phyloP scores from a whole-genome alignment of 2,888 invertebrate species.

The Euplexia lucipara region DNA sequence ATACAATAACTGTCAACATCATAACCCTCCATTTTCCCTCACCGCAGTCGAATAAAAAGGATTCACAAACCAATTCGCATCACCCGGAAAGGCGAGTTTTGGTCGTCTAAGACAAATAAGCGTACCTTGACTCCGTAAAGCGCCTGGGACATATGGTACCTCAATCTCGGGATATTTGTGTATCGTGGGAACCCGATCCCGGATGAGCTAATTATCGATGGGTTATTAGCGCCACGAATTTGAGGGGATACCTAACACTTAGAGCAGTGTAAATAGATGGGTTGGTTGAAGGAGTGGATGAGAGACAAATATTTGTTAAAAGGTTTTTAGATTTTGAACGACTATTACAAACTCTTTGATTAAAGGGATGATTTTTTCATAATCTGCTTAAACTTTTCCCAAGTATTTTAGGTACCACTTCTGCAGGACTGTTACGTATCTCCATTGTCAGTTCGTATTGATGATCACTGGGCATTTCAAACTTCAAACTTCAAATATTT shows the following conservation, averaged over 20 bases:
- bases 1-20: too few species aligned
- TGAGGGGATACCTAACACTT: conserved; percentile 35
- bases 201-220: conserved; percentile 61
- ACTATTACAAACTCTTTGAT: neutral
- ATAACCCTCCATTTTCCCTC: too few species aligned
- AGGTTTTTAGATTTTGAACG: conserved; percentile 7
- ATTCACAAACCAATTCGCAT: neutral
- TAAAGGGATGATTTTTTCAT: too few species aligned
- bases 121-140: conserved; percentile 21
- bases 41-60: too few species aligned
- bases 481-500: too few species aligned
- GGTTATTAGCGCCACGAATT: conserved; percentile 53
- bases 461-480: too few species aligned
- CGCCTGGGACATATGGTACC: conserved; percentile 36
- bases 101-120: conserved; percentile 11
- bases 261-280: conserved; percentile 23
- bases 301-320: conserved; percentile 5
- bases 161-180: conserved; percentile 40
- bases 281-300: conserved; percentile 10
- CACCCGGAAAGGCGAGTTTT: conserved; percentile 14
- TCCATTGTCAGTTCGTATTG: too few species aligned
- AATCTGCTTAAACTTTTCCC: too few species aligned
- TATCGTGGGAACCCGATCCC: conserved; percentile 56
- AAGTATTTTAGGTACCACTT: too few species aligned
- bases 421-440: too few species aligned